Evolutionary conservation across 2,113 vertebrate genomes (phyloP), one percentile per base, ranked within the genome.

Genomic region (Lanius ludovicianus): DNA sequence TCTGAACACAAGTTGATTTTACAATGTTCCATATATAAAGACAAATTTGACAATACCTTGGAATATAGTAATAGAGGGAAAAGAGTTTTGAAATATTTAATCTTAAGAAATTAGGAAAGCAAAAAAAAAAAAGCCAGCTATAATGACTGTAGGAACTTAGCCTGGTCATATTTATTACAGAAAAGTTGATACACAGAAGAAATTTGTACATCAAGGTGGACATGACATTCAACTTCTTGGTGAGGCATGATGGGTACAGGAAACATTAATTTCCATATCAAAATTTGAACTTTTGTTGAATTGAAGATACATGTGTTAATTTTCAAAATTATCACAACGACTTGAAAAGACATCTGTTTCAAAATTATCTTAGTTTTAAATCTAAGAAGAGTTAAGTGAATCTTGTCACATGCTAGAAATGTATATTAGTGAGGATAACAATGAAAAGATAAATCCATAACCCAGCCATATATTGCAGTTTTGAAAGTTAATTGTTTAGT

Each of bases 291-390:
- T 13, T 76, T 46, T 73, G 12, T 64, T 76, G 11, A 44, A 56
- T 76, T 80, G 69, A 62, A 65, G 31, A 28, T 25, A n/a, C 2
- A 41, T 33, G 2, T 0, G 0, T 42, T 65, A 13, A 7, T 10
- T 84, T 87, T 62, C 19, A 57, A 74, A 93, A 68, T 57, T 0
- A 60, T 56, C 13, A 46, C 6, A 2, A 3, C 5, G 10, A 49
- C 5, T 16, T 70, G 2, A 55, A 69, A 35, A 70, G 63, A 56
- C 9, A 37, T 9, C 19, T 53, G 2, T 33, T 86, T 67, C 31
- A 87, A 74, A 69, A 37, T 52, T 0, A 27, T 23, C 47, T 73
- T 71, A 60, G 73, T 84, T 63, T 60, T 65, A 46, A 53, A 47
- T 80, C 41, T 89, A 41, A 84, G 30, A 64, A 75, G 30, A 89